Evolutionary conservation across 2,797 vertebrate genomes (phyloP), one percentile per base, ranked within the genome.

Genomic region (Argya squamiceps): DNA sequence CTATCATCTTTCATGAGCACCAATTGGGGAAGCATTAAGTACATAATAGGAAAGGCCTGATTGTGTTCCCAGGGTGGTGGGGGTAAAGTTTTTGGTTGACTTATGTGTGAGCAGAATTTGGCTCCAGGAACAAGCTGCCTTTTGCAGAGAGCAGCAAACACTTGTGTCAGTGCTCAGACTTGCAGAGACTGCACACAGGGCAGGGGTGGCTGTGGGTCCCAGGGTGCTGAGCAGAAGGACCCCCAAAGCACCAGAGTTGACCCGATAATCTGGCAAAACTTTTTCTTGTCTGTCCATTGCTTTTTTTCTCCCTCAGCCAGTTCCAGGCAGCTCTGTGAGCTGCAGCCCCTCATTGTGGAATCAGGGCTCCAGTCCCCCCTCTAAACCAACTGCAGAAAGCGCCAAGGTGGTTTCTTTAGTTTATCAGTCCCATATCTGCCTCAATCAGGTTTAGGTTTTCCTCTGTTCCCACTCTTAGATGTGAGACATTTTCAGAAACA

Each of bases 171-270:
- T 3, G 5, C 47, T 65, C 73, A 69, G 53, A 12, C 37, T 34
- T 17, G 27, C n/a, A 32, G 36, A 7, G 23, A 20, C 67, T 44
- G n/a, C 39, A 29, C 10, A 1, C 0, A 5, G 58, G 24, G 43
- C 37, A 71, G 39, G 26, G 3, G 16, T 5, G 23, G 1, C 0
- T 46, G 24, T 53, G 18, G 34, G 37, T 21, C 18, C 30, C 36
- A 32, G 8, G 21, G 4, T 0, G 0, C 2, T 50, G 15, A 67
- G 47, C 0, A 0, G 37, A 80, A 15, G n/a, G 36, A 43, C 21
- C 20, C 49, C 22, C 2, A 3, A 16, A 36, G 18, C 41, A 24
- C 23, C 44, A 32, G 21, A 16, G 36, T 0, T 26, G 4, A 14
- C 9, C 3, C 18, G 32, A 23, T 39, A 23, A 63, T 16, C 46